Evolutionary conservation across 2,113 vertebrate species (phyloP).

Genomic region (Aegithalos caudatus): DNA sequence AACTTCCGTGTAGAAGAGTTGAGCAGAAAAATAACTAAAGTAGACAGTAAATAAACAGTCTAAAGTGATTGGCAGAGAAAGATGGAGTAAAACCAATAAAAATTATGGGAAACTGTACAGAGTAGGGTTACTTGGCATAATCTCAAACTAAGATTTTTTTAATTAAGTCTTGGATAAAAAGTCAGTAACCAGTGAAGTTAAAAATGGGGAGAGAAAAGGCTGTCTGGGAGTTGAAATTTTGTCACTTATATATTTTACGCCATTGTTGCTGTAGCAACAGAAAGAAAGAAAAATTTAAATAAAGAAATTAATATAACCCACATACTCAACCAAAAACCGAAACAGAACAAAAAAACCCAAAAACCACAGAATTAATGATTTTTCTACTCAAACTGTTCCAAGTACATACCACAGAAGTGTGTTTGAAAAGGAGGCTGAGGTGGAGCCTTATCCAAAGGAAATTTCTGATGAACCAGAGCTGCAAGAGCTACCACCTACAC

Average conservation of each 20-base stretch:
- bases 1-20: background rate
- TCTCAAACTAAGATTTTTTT: background rate
- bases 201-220: background rate
- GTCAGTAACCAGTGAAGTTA: background rate
- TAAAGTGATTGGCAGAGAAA: background rate
- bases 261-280: background rate
- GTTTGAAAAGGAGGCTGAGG: constrained; percentile 89
- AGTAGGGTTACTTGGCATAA: background rate
- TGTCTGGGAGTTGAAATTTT: background rate
- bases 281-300: background rate
- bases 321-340: background rate
- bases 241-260: background rate
- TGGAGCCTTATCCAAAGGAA: constrained; percentile 89
- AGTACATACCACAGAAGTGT: constrained; percentile 89
- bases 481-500: constrained; percentile 86
- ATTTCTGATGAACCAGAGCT: constrained; percentile 86
- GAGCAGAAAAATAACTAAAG: background rate
- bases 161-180: background rate
- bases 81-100: background rate
- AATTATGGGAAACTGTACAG: background rate
- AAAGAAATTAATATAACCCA: accelerated
- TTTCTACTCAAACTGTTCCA: background rate
- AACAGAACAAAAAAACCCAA: background rate
- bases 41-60: background rate
- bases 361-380: background rate